Percentiles rank a stretch among this genome's conserved stretches.
Conservation (phyloP, 2,888 invertebrate species). For the Poecilobothrus nobilitatus region DNA sequence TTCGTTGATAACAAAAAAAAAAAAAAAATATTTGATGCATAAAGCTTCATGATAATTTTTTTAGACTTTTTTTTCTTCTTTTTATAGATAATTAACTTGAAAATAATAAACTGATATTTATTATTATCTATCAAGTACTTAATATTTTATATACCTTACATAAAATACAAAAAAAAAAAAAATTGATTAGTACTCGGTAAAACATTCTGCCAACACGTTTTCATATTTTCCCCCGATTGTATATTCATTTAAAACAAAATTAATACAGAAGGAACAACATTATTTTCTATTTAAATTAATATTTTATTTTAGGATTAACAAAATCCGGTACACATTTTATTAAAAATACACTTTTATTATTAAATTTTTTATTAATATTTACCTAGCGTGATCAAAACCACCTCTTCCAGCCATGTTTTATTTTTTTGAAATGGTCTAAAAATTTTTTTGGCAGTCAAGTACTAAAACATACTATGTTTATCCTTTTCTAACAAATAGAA, state of each 20-base stretch:
- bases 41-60: neutral
- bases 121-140: neutral
- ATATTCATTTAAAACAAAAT: neutral
- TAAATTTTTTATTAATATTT: conserved; percentile 42
- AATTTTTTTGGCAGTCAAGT: conserved; percentile 15
- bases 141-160: neutral
- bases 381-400: conserved; percentile 80
- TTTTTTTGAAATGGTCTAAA: conserved; percentile 40
- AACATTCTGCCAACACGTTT: conserved; percentile 5
- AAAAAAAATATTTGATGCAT: neutral
- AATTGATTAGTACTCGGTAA: conserved; percentile 1
- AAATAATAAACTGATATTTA: neutral
- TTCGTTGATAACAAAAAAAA: neutral
- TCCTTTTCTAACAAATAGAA: neutral
- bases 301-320: neutral
- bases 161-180: neutral
- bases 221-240: neutral
- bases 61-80: neutral
- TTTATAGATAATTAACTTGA: neutral
- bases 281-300: neutral
- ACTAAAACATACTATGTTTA: neutral
- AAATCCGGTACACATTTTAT: conserved; percentile 13
- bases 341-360: conserved; percentile 20
- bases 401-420: conserved; percentile 83
- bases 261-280: neutral